Percentiles rank a stretch among this genome's conserved stretches.
Evolutionary conservation across 1,140 invertebrate species (phyloP).

Genomic region (Xylocopa sonorina): DNA sequence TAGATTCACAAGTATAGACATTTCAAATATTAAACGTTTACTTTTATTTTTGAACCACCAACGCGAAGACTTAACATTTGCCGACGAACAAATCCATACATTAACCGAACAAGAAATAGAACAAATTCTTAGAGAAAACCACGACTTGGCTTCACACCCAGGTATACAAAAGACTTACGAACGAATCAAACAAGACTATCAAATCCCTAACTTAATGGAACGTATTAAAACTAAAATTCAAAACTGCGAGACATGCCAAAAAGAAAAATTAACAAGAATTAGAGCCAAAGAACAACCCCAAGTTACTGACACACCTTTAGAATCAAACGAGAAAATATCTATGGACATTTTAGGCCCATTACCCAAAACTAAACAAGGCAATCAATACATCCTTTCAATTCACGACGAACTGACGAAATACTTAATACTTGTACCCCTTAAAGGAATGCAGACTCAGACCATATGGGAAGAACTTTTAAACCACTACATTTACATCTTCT

Average conservation of each 20-base stretch:
- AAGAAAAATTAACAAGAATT: background rate
- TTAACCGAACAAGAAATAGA: background rate
- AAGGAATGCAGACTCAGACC: background rate
- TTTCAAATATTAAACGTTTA: background rate
- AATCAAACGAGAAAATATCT: background rate
- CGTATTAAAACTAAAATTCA: background rate
- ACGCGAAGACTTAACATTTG: background rate
- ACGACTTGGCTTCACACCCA: background rate
- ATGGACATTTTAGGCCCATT: background rate
- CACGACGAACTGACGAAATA: no score
- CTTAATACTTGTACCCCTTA: background rate
- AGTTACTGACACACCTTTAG: background rate
- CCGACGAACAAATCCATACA: background rate
- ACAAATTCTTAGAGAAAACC: background rate
- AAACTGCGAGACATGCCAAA: background rate
- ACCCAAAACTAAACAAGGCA: background rate
- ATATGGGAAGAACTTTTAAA: background rate
- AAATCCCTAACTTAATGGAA: background rate
- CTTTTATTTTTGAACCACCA: background rate
- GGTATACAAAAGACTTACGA: slow-evolving; percentile 7
- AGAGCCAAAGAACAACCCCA: background rate
- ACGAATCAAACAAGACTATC: background rate
- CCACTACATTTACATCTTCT: slow-evolving; percentile 13
- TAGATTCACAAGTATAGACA: background rate
- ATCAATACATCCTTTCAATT: background rate